A percentile compares a stretch with the other conserved stretches of the same genome.
Conservation (phyloP, 2,797 vertebrate genomes). For the Enoplosus armatus region DNA sequence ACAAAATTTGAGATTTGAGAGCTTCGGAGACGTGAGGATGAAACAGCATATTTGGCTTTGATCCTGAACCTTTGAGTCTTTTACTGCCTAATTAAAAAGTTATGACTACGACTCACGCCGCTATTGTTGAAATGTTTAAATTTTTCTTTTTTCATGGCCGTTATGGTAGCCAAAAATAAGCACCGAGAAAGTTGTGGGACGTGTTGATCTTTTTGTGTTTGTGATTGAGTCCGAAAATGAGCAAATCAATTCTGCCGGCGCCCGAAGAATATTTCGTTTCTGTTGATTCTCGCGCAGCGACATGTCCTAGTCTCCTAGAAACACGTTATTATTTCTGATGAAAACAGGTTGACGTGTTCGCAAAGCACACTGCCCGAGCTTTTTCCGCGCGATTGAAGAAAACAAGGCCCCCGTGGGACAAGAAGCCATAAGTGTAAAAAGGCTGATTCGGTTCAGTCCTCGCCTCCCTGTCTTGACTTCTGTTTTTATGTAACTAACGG, state of each 20-base stretch:
- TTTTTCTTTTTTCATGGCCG: too few species aligned
- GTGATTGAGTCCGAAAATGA: not conserved
- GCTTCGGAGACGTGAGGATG: slow-evolving; percentile 31
- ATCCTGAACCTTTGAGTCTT: slow-evolving; percentile 34
- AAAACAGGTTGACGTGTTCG: not conserved
- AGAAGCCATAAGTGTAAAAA: not conserved
- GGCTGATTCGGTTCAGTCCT: not conserved
- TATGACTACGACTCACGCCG: not conserved
- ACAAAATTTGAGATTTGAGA: slow-evolving; percentile 25
- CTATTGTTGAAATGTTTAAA: slow-evolving; percentile 23
- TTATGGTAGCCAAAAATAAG: not conserved
- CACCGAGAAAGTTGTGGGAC: too few species aligned
- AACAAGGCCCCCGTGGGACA: not conserved
- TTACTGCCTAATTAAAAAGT: slow-evolving; percentile 48
- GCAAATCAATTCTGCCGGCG: not conserved
- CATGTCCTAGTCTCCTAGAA: not conserved
- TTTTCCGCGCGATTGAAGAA: not conserved
- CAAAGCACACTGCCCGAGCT: not conserved
- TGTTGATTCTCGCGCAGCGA: not conserved
- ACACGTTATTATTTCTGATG: not conserved
- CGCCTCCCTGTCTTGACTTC: not conserved
- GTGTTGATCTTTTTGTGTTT: not conserved
- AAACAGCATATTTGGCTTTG: slow-evolving; percentile 50
- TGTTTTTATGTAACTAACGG: not conserved
- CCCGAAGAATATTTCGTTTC: not conserved